Evolutionary conservation across 2,113 vertebrate genomes (phyloP).

Genomic region (Dicrurus megarhynchus): DNA sequence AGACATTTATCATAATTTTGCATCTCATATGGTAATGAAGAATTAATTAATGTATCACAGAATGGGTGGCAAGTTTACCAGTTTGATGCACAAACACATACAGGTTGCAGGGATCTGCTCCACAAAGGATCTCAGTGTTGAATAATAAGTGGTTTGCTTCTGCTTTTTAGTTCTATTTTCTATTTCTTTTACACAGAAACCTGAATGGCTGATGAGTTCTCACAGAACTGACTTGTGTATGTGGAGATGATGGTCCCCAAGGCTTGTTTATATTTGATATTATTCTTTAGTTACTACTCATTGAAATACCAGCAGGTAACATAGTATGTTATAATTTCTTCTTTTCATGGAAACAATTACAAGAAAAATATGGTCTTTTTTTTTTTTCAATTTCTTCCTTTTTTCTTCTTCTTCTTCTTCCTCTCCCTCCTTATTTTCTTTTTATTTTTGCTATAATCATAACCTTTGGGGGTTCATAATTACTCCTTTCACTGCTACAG

Average conservation of each 20-base stretch:
- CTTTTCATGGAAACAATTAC: background rate
- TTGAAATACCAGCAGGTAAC: background rate
- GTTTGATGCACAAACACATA: background rate
- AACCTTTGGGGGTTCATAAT: background rate
- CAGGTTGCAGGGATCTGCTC: background rate
- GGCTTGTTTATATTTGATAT: background rate
- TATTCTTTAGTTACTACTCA: background rate
- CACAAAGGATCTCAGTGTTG: background rate
- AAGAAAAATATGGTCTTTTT: accelerated
- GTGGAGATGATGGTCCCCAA: background rate
- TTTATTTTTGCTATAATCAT: background rate
- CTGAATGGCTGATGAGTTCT: background rate
- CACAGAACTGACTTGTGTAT: background rate
- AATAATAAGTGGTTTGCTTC: background rate
- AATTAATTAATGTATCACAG: background rate
- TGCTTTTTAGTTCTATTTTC: background rate
- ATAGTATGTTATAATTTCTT: background rate
- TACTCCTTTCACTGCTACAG: background rate
- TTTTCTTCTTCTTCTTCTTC: background rate
- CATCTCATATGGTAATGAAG: background rate
- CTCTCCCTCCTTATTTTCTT: accelerated
- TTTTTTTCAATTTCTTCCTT: background rate
- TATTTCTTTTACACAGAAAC: background rate
- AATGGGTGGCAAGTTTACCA: background rate
- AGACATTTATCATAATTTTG: background rate